A percentile compares a stretch with the other conserved stretches of the same genome.
Conservation (phyloP, 2,113 vertebrate genomes). For the Phyllopteryx taeniolatus region DNA sequence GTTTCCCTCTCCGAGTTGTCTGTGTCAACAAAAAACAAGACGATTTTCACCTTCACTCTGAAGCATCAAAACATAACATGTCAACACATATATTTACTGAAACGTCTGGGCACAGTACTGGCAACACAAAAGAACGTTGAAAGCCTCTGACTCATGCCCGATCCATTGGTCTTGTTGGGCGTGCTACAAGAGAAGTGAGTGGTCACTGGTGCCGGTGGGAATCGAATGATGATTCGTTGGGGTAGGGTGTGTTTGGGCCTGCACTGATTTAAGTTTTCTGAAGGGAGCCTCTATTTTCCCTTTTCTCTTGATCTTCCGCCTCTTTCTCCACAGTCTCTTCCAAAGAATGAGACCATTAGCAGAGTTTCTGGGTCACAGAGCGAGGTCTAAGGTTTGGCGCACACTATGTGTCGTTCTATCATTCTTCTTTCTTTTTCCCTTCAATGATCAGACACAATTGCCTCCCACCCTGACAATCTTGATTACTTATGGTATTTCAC, state of each 20-base stretch:
- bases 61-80: constrained; percentile 24
- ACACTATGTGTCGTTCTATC: constrained; percentile 36
- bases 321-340: constrained; percentile 30
- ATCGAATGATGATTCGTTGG: constrained; percentile 45
- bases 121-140: not conserved
- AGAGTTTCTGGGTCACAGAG: constrained; percentile 40
- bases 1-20: constrained; percentile 14
- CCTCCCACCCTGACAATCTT: not conserved
- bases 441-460: constrained; percentile 25
- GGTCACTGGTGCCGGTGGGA: constrained; percentile 37
- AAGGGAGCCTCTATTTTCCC: constrained; percentile 40
- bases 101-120: too few species aligned
- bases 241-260: constrained; percentile 50
- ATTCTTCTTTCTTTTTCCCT: constrained; percentile 25
- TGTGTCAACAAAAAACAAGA: constrained; percentile 54
- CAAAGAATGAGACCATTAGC: constrained; percentile 47
- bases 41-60: constrained; percentile 26
- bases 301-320: constrained; percentile 39
- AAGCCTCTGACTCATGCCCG: not conserved
- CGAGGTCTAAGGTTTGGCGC: constrained; percentile 45
- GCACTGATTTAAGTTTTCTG: constrained; percentile 62
- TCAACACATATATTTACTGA: constrained; percentile 2
- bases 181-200: not conserved
- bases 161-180: not conserved
- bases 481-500: not conserved